A percentile compares a stretch with the other conserved stretches of the same genome.
phyloP scores from a whole-genome alignment of 2,113 vertebrate genomes.

The Pollachius pollachius region DNA sequence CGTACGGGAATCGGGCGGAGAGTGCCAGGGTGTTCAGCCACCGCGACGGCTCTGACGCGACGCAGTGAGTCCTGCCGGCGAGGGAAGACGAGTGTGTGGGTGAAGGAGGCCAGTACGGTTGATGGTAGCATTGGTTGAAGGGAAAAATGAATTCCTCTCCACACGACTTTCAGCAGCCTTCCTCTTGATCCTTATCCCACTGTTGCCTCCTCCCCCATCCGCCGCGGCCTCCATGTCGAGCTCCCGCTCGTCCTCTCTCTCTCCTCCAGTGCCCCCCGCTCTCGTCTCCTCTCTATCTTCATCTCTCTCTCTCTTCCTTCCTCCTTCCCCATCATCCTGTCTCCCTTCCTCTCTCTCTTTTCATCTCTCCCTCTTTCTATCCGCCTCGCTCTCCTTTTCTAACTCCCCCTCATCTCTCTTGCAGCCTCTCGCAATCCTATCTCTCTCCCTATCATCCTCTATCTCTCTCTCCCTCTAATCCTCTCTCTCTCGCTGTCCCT shows the following conservation, averaged over 20 bases:
- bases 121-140: too few relatives aligned
- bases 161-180: too few relatives aligned
- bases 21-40: too few relatives aligned
- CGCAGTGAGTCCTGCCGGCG: too few relatives aligned
- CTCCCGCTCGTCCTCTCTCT: constrained; percentile 18
- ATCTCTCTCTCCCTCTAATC: not conserved
- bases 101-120: too few relatives aligned
- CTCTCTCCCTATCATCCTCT: constrained; percentile 52
- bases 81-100: too few relatives aligned
- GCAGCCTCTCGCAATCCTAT: constrained; percentile 47
- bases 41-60: too few relatives aligned
- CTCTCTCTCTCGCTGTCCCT: not conserved
- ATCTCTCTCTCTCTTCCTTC: not conserved
- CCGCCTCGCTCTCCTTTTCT: constrained; percentile 20
- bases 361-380: not conserved
- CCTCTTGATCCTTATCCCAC: constrained; percentile 1
- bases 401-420: constrained; percentile 33
- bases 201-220: constrained; percentile 43
- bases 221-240: constrained; percentile 37
- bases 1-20: too few relatives aligned
- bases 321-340: not conserved
- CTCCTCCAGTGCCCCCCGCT: not conserved
- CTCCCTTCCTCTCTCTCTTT: not conserved
- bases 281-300: not conserved
- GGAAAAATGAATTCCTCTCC: too few relatives aligned